A percentile compares a stretch with the other conserved stretches of the same genome.
Evolutionary conservation across 30 jellyfish, hydroid and myxozoan genomes (phyloP).

Genomic region (Turritopsis rubra): DNA sequence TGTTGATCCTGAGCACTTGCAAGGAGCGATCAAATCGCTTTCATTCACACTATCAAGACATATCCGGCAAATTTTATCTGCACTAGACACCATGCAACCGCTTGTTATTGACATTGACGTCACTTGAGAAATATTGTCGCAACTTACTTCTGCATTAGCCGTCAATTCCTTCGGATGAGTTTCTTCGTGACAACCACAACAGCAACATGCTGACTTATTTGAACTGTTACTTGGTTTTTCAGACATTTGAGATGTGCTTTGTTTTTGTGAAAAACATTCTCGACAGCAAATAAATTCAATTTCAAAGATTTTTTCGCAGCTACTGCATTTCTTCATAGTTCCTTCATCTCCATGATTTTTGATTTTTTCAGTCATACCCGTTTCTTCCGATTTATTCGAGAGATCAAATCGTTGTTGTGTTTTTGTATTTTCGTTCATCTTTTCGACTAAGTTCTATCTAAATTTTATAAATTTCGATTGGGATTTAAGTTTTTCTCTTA

Average conservation of each 20-base stretch:
- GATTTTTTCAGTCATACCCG: background rate
- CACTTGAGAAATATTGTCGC: background rate
- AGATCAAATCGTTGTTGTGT: background rate
- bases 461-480: background rate
- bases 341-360: background rate
- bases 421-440: background rate
- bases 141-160: background rate
- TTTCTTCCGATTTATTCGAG: background rate
- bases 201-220: background rate
- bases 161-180: background rate
- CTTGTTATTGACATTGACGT: slow-evolving; percentile 45
- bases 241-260: background rate
- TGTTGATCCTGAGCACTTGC: slow-evolving; percentile 94
- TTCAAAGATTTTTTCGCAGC: background rate
- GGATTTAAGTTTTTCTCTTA: background rate
- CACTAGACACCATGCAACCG: slow-evolving; percentile 24
- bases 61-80: slow-evolving; percentile 67
- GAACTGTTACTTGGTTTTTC: background rate
- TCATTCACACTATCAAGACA: slow-evolving; percentile 65
- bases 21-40: slow-evolving; percentile 77
- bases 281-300: background rate
- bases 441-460: background rate
- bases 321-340: background rate
- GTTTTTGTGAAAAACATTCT: background rate
- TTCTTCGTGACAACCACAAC: background rate